Evolutionary conservation across 2,888 invertebrate species (phyloP), one percentile per base, ranked within the genome.

Genomic region (Andrena bicolor): DNA sequence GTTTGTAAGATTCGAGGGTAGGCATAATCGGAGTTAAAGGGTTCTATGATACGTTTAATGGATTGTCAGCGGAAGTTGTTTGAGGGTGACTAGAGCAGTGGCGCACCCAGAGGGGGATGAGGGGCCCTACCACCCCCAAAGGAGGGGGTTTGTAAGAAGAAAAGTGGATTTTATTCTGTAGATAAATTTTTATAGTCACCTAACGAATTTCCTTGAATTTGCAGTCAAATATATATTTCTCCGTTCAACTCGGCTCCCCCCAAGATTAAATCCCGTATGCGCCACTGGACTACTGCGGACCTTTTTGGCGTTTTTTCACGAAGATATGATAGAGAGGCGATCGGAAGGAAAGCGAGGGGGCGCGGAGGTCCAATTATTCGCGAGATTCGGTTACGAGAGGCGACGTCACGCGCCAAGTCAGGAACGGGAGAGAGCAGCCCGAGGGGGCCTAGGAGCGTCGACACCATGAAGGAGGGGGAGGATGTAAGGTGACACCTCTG

Each of bases 401-500:
- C 82, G 79, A 84, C 78, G 80, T 82, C 78, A 64, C 82, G 86
- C 86, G 84, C 63, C 83, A 79, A 81, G 87, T 77, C 76, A 77
- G 82, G 71, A 64, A 41, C 69, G 69, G 49, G 23, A 70, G 75
- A 70, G 74, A 71, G 32, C 53, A 48, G 65, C 66, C 51, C 53
- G 76, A 71, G 74, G 78, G 75, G 78, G 51, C 58, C 61, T 84
- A 89, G 82, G 81, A 86, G 83, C 79, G 83, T 85, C 77, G 87
- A 86, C 85, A 84, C 71, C 82, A 81, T 56, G 88, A 79, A 78
- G 80, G 88, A 87, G 87, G 49, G 84, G 87, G 84, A 84, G 90
- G 87, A 86, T 90, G 92, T 92, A 93, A 93, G 91, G 91, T 89
- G 92, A 93, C 92, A 93, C 92, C 92, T 90, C 86, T 86, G 86